phyloP scores from a whole-genome alignment of 2,113 vertebrate genomes.

The Falco punctatus region DNA sequence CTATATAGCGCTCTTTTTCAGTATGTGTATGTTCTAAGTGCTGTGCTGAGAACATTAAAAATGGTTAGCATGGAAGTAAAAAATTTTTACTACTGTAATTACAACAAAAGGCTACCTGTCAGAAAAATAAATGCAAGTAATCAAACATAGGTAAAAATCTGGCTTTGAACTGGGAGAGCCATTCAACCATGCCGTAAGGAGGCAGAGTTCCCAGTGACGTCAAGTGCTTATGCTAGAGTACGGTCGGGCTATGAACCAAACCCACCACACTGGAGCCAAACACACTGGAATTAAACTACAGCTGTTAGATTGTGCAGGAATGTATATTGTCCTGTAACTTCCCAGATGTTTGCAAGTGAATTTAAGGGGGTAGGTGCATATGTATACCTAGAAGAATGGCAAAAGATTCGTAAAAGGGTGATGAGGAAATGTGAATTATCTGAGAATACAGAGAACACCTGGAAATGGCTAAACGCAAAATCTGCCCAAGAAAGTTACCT shows the following conservation, averaged over 20 bases:
- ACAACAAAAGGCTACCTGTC: slow-evolving; percentile 50
- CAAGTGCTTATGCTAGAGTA: neutral
- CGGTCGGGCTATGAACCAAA: neutral
- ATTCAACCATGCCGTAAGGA: neutral
- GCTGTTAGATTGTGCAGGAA: neutral
- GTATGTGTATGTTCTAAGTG: neutral
- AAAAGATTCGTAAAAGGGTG: neutral
- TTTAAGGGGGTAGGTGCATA: neutral
- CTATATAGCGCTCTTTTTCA: neutral
- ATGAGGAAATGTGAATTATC: neutral
- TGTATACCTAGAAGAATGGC: neutral
- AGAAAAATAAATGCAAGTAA: slow-evolving; percentile 45
- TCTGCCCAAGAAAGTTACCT: neutral
- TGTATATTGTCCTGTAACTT: neutral
- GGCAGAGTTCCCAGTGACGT: slow-evolving; percentile 31
- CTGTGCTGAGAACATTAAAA: slow-evolving; percentile 7
- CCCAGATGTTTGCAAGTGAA: neutral
- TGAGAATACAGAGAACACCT: neutral
- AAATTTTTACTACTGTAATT: slow-evolving; percentile 44
- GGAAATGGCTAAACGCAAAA: neutral
- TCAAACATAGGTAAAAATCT: neutral
- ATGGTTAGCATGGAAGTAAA: slow-evolving; percentile 7
- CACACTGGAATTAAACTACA: neutral
- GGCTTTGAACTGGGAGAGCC: neutral
- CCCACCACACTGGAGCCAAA: neutral